Evolutionary conservation across 2,888 invertebrate species (phyloP).

Genomic region (Hirtodrosophila histrioides): DNA sequence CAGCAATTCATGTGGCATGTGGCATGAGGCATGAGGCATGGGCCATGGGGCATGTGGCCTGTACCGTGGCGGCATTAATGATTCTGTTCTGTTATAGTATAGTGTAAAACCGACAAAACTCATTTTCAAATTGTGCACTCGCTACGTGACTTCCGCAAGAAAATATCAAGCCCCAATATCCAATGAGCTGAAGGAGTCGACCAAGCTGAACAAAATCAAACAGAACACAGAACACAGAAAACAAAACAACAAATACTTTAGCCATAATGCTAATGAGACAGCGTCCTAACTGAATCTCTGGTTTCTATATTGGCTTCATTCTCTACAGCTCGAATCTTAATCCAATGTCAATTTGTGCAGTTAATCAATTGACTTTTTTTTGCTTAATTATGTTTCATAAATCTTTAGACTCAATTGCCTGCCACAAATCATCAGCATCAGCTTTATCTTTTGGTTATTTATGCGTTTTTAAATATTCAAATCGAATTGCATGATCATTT

Average conservation of each 20-base stretch:
- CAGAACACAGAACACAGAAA: constrained; percentile 1
- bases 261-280: constrained; percentile 9
- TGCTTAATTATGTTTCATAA: constrained; percentile 39
- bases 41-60: constrained; percentile 8
- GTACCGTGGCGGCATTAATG: constrained; percentile 51
- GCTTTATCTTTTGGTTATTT: constrained; percentile 58
- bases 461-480: constrained; percentile 72
- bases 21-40: constrained; percentile 13
- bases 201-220: constrained; percentile 20
- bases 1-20: constrained; percentile 42
- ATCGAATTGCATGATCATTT: constrained; percentile 61
- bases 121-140: constrained; percentile 76
- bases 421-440: constrained; percentile 21
- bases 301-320: constrained; percentile 4
- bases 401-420: constrained; percentile 43
- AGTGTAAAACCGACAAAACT: constrained; percentile 80
- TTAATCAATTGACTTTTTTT: constrained; percentile 15
- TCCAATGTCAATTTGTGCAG: constrained; percentile 11
- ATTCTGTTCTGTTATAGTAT: constrained; percentile 43
- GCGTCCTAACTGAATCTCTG: background rate
- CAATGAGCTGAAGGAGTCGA: constrained; percentile 8
- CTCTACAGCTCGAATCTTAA: background rate
- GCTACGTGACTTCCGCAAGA: constrained; percentile 76
- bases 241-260: no score
- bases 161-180: constrained; percentile 33